Conservation (phyloP, 2,797 vertebrate genomes). For the Onychomys leucogaster region DNA sequence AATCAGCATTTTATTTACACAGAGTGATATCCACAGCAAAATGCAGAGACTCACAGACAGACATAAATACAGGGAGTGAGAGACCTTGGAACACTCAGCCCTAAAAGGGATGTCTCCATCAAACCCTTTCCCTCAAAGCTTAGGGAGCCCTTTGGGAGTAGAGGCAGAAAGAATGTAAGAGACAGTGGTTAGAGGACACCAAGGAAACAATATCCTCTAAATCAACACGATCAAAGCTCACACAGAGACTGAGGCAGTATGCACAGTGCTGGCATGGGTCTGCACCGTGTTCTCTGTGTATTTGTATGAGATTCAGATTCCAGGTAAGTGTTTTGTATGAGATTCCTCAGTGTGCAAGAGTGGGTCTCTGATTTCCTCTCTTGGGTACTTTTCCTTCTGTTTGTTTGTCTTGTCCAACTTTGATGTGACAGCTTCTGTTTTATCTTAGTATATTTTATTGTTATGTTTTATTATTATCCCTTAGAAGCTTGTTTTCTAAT, state of each 20-base stretch:
- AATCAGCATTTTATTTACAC: too few relatives aligned
- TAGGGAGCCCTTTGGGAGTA: neutral
- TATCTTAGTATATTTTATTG: neutral
- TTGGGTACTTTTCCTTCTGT: neutral
- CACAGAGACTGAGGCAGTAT: neutral
- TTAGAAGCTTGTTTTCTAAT: neutral
- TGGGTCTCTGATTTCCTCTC: too few relatives aligned
- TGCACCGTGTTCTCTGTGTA: neutral
- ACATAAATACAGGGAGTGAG: neutral
- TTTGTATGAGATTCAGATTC: neutral
- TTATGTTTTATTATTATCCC: neutral
- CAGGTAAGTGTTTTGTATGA: neutral
- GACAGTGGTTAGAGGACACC: neutral
- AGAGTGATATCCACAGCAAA: too few relatives aligned
- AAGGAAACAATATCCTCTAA: neutral
- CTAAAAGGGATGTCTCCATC: neutral
- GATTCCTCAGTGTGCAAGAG: neutral
- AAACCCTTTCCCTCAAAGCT: neutral
- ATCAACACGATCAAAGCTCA: neutral
- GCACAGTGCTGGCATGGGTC: too few relatives aligned
- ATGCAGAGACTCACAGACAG: neutral
- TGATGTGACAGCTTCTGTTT: neutral
- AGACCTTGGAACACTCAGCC: neutral
- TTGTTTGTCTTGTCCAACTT: neutral
- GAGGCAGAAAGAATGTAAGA: neutral